Conservation (phyloP, 2,888 invertebrate genomes). For the Molorchus minor region DNA sequence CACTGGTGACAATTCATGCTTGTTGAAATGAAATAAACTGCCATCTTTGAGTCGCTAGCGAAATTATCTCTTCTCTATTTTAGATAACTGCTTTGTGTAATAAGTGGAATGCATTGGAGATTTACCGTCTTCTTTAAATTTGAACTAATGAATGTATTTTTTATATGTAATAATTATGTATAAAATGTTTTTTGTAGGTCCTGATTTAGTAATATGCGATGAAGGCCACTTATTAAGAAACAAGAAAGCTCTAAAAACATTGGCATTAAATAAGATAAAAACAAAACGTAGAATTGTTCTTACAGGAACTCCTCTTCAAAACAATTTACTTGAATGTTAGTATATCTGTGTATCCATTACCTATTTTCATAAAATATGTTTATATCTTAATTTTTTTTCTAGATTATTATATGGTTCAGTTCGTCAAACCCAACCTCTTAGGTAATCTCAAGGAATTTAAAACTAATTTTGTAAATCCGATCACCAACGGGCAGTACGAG, state of each 20-base stretch:
- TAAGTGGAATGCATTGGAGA: too few species aligned
- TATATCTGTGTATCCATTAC: slow-evolving; percentile 28
- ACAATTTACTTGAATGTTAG: slow-evolving; percentile 83
- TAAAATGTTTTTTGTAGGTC: slow-evolving; percentile 62
- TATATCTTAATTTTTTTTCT: slow-evolving; percentile 27
- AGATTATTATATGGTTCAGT: slow-evolving; percentile 90
- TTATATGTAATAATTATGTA: slow-evolving; percentile 74
- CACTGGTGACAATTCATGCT: too few species aligned
- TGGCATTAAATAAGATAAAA: slow-evolving; percentile 76
- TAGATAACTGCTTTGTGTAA: too few species aligned
- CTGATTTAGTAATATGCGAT: slow-evolving; percentile 88
- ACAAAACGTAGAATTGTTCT: slow-evolving; percentile 81
- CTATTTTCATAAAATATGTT: neutral
- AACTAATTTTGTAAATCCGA: slow-evolving; percentile 86
- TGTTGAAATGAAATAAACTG: too few species aligned
- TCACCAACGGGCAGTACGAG: slow-evolving; percentile 86
- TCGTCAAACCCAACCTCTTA: slow-evolving; percentile 87
- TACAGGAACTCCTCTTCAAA: slow-evolving; percentile 94
- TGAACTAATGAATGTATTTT: slow-evolving; percentile 72
- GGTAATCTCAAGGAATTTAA: slow-evolving; percentile 84
- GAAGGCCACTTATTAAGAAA: slow-evolving; percentile 93
- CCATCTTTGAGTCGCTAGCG: too few species aligned
- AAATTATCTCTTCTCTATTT: too few species aligned
- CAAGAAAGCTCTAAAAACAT: slow-evolving; percentile 76
- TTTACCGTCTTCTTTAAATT: too few species aligned